Percentiles rank a stretch among this genome's conserved stretches.
phyloP scores from a whole-genome alignment of 2,797 vertebrate genomes.

The Danio kyathit region DNA sequence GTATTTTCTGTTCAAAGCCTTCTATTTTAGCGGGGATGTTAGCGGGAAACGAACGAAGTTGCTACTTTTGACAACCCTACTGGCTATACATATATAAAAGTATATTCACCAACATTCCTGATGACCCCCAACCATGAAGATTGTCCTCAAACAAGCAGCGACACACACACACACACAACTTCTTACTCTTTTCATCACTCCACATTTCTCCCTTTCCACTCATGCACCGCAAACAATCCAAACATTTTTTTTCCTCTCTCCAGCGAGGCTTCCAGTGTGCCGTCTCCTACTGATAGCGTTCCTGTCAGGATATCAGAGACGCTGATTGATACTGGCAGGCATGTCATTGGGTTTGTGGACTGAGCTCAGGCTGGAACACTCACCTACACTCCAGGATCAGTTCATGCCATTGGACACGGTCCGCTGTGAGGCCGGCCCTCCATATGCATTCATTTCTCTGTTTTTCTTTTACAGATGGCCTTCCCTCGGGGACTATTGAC shows the following conservation, averaged over 20 bases:
- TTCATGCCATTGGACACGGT: slow-evolving; percentile 50
- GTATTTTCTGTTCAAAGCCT: no score
- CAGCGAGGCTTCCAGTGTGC: slow-evolving; percentile 58
- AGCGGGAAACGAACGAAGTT: no score
- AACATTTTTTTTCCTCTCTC: not conserved
- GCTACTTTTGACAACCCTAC: no score
- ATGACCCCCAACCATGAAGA: not conserved
- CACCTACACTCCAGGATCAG: slow-evolving; percentile 72
- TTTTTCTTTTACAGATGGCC: slow-evolving; percentile 45
- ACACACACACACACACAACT: not conserved
- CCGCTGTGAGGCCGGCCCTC: slow-evolving; percentile 30
- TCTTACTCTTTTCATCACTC: not conserved
- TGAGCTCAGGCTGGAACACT: slow-evolving; percentile 70
- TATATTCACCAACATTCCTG: not conserved
- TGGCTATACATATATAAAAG: not conserved
- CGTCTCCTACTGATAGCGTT: slow-evolving; percentile 52
- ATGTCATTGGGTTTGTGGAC: slow-evolving; percentile 81
- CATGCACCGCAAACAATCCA: slow-evolving; percentile 17
- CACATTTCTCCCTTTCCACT: slow-evolving; percentile 8
- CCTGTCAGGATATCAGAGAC: slow-evolving; percentile 71
- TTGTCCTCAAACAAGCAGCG: not conserved
- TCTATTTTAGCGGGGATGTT: no score
- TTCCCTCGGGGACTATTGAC: slow-evolving; percentile 44
- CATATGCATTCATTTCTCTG: slow-evolving; percentile 50
- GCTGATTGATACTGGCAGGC: slow-evolving; percentile 79